Conservation (phyloP, 2,888 invertebrate genomes). For the Drepanosiphum platanoidis region DNA sequence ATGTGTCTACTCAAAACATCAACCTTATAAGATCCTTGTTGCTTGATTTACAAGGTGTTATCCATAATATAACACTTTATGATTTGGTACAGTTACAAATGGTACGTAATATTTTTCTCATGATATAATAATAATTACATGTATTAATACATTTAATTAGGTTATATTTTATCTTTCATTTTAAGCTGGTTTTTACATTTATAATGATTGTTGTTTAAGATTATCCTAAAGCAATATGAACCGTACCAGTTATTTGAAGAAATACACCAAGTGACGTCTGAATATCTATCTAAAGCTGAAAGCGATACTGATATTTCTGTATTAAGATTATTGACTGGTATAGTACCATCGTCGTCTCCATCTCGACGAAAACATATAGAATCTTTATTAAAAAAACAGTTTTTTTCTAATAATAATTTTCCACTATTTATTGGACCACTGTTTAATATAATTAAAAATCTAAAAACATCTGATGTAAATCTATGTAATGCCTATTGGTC, state of each 20-base stretch:
- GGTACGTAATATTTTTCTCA: conserved; percentile 20
- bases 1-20: conserved; percentile 47
- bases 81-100: conserved; percentile 57
- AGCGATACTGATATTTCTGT: conserved; percentile 44
- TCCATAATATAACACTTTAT: conserved; percentile 38
- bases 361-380: conserved; percentile 37
- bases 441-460: conserved; percentile 50
- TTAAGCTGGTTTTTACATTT: not conserved
- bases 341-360: conserved; percentile 35
- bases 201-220: conserved; percentile 35
- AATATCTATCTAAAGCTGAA: conserved; percentile 40
- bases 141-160: not conserved
- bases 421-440: conserved; percentile 40
- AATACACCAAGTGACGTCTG: conserved; percentile 38
- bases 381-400: conserved; percentile 29
- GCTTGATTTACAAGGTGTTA: conserved; percentile 20
- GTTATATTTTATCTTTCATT: not conserved
- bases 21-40: conserved; percentile 45
- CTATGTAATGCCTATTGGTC: conserved; percentile 59
- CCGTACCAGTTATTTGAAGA: conserved; percentile 58
- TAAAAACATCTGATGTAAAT: conserved; percentile 51
- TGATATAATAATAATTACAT: conserved; percentile 1
- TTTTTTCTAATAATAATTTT: conserved; percentile 37
- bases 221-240: conserved; percentile 52
- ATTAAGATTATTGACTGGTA: conserved; percentile 39